These are phyloP conservation scores for Hiodon tergisus DNA, from an alignment of 2,113 vertebrate species.

Conservation along the genomic window DNA sequence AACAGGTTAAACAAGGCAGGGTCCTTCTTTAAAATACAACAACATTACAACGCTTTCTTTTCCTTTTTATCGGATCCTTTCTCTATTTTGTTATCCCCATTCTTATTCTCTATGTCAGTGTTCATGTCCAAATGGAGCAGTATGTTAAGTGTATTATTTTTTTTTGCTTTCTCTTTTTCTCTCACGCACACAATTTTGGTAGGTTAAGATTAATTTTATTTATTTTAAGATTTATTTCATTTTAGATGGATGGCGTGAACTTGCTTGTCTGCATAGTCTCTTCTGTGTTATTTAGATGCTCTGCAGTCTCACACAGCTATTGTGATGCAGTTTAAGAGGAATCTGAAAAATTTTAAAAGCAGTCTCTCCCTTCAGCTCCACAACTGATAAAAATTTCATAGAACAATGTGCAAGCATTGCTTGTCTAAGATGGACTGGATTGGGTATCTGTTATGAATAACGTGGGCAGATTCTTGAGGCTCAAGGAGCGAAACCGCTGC, in stretches of 20 bases:
- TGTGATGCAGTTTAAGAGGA: conserved; percentile 46
- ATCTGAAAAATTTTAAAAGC: conserved; percentile 60
- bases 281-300: neutral
- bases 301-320: conserved; percentile 34
- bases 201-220: too few relatives aligned
- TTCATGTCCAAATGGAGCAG: too few relatives aligned
- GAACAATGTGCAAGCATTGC: conserved; percentile 47
- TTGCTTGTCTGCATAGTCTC: neutral
- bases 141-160: too few relatives aligned
- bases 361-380: conserved; percentile 45
- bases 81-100: neutral
- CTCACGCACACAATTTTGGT: too few relatives aligned
- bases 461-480: conserved; percentile 33
- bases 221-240: too few relatives aligned
- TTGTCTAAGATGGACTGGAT: conserved; percentile 35
- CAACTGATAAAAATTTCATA: conserved; percentile 62
- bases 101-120: too few relatives aligned
- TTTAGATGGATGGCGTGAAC: neutral
- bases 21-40: conserved; percentile 19
- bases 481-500: conserved; percentile 27
- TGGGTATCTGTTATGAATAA: conserved; percentile 27
- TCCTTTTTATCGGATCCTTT: conserved; percentile 18
- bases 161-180: too few relatives aligned
- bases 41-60: neutral
- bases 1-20: conserved; percentile 40